Base-by-base conservation (phyloP, 2,888 invertebrate species). In the Seira sanloemensis region DNA sequence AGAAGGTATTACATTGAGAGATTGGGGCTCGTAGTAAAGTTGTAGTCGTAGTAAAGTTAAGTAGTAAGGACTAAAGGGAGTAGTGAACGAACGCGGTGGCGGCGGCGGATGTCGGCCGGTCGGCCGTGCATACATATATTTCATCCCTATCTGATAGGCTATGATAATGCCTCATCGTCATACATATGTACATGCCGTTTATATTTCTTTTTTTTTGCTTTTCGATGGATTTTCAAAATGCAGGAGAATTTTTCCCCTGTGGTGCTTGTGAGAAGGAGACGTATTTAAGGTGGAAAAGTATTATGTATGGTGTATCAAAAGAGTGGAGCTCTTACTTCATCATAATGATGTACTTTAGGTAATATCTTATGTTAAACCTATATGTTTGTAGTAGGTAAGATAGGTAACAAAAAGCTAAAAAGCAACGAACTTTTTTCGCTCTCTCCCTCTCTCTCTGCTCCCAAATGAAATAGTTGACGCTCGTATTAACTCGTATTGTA, bases 61-160 rank as follows among this genome's bases (percentile, higher is more conserved):
- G 58, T 4, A 2, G n/a, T n/a, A 58, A 58, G 58, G 4, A 58
- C n/a, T 16, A 12, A 18, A 37, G 72, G 37, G 50, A 65, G 76
- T 58, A 58, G 58, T 58, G 58, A 58, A n/a, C 58, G 58, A 58
- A 58, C 58, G 66, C 50, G 23, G 46, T 67, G 67, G 26, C 71
- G 72, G 58, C 73, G 58, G 79, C 79, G 79, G 73, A 73, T 79
- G 79, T 79, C 73, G 73, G 73, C 73, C 79, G 79, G 19, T 27
- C 65, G 62, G 26, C 19, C 37, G 27, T 72, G 66, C 67, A 74
- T 75, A 75, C 58, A 73, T 72, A 46, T 27, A 54, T 21, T 37
- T 25, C 18, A n/a, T 16, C 18, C 9, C 58, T 58, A n/a, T 58
- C 9, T n/a, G n/a, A n/a, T n/a, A n/a, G n/a, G n/a, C n/a, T n/a